Percentiles rank a stretch among this genome's conserved stretches.
These are phyloP conservation scores for Tricholaema leucomelas DNA, from an alignment of 2,113 vertebrate species.

Conservation along the genomic window DNA sequence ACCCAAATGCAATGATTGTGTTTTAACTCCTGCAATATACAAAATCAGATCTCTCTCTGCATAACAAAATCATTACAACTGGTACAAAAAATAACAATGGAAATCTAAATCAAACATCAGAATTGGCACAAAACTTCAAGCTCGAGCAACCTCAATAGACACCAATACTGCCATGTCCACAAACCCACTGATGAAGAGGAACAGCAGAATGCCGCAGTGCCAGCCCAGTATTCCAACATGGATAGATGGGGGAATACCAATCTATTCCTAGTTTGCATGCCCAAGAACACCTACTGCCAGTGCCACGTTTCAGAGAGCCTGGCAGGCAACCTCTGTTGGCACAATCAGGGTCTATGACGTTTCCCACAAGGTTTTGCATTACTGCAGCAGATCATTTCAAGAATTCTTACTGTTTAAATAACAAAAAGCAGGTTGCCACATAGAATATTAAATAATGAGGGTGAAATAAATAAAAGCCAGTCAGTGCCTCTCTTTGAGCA, in stretches of 20 bases:
- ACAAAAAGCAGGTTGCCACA: neutral
- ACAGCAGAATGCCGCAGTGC: neutral
- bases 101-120: neutral
- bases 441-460: conserved; percentile 74
- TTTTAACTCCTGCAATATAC: neutral
- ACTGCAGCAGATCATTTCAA: conserved; percentile 67
- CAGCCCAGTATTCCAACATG: neutral
- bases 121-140: neutral
- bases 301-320: neutral
- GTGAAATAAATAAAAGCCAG: conserved; percentile 73
- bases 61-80: neutral
- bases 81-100: neutral
- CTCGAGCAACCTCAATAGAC: neutral
- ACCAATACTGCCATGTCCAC: neutral
- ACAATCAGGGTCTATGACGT: conserved; percentile 1
- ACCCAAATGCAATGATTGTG: neutral
- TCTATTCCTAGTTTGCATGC: neutral
- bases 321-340: neutral
- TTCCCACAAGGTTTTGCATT: conserved; percentile 73
- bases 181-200: neutral
- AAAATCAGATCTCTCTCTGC: neutral
- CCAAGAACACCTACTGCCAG: neutral
- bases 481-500: conserved; percentile 30
- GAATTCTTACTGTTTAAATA: conserved; percentile 41
- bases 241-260: neutral